Evolutionary conservation across 2,113 vertebrate genomes (phyloP).

Genomic region (Microcebus jonahi): DNA sequence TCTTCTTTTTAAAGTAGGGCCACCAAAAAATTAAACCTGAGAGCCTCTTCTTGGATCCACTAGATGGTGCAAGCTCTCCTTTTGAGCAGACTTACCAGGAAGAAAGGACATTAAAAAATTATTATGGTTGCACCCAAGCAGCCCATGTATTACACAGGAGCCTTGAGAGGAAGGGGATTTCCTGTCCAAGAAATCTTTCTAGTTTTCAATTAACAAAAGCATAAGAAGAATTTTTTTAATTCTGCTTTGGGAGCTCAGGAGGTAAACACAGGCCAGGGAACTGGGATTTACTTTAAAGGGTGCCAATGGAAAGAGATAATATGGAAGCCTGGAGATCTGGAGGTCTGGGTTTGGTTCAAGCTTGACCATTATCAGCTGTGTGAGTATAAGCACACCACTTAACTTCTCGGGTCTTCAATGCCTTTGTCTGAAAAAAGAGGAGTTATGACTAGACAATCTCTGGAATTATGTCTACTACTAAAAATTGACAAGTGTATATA

Average conservation of each 20-base stretch:
- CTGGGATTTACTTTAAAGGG: background rate
- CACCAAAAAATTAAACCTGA: conserved; percentile 30
- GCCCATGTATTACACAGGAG: background rate
- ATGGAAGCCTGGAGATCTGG: background rate
- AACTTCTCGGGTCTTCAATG: background rate
- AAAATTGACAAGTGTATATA: background rate
- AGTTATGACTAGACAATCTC: background rate
- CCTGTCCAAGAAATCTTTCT: background rate
- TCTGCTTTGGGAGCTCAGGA: background rate
- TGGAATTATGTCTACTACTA: background rate
- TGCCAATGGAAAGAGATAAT: background rate
- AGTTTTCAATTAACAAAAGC: background rate
- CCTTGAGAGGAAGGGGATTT: background rate
- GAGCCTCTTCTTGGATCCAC: conserved; percentile 80
- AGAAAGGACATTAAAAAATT: conserved; percentile 58
- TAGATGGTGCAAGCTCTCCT: conserved; percentile 86
- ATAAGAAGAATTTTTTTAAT: background rate
- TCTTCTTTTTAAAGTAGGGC: conserved; percentile 40
- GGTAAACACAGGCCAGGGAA: background rate
- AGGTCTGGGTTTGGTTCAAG: background rate
- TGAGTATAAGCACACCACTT: background rate
- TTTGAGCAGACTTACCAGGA: conserved; percentile 55
- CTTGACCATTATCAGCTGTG: background rate
- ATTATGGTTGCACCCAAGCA: background rate
- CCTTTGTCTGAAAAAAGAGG: background rate